phyloP scores from a whole-genome alignment of 2,113 vertebrate species.

The Misgurnus mizolepis region DNA sequence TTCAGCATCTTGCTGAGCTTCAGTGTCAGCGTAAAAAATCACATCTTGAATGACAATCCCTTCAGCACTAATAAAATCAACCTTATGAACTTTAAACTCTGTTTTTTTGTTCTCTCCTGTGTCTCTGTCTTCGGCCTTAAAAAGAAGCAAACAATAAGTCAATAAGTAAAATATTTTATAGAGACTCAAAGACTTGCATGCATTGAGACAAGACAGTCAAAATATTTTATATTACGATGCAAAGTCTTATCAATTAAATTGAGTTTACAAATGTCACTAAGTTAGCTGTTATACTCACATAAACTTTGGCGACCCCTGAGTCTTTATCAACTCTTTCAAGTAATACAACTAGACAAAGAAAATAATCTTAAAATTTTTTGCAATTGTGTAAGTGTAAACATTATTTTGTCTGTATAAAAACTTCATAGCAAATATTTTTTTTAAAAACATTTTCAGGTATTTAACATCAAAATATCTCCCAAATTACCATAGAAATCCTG shows the following conservation, averaged over 20 bases:
- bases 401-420: neutral
- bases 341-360: conserved; percentile 66
- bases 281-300: conserved; percentile 62
- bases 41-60: rapidly evolving
- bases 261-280: neutral
- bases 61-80: conserved; percentile 66
- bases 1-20: neutral
- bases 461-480: neutral
- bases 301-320: conserved; percentile 68
- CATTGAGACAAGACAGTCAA: neutral
- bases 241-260: neutral
- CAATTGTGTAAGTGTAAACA: neutral
- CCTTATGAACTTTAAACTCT: conserved; percentile 71
- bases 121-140: conserved; percentile 84
- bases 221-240: neutral
- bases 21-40: conserved; percentile 70
- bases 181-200: neutral
- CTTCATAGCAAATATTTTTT: neutral
- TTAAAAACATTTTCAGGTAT: neutral
- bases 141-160: conserved; percentile 3
- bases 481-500: conserved; percentile 78
- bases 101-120: conserved; percentile 69
- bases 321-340: conserved; percentile 66
- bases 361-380: neutral
- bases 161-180: neutral